These are phyloP conservation scores for Atta cephalotes DNA, from an alignment of 1,140 invertebrate genomes.

Conservation along the genomic window DNA sequence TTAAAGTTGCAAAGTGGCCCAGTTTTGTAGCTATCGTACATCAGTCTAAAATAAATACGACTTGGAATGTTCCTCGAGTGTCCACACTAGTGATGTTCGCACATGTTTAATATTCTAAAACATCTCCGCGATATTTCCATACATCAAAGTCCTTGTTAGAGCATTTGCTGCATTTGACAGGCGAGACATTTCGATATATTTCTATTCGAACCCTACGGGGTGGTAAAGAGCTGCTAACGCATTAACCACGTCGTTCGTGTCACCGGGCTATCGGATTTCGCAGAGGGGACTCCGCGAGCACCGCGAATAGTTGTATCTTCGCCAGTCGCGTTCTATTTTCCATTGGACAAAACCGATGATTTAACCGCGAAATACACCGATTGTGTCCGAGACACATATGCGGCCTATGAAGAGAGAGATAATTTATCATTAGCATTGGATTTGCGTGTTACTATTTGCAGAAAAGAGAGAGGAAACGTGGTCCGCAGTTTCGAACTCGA, in stretches of 20 bases:
- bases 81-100: background rate
- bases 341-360: conserved; percentile 25
- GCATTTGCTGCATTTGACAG: conserved; percentile 41
- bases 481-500: background rate
- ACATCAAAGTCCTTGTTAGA: background rate
- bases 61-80: background rate
- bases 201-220: background rate
- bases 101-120: background rate
- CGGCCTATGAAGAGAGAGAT: background rate
- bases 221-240: conserved; percentile 19
- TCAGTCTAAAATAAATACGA: background rate
- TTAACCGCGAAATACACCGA: conserved; percentile 16
- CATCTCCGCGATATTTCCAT: conserved; percentile 9
- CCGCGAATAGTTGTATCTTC: conserved; percentile 11
- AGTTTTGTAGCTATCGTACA: background rate
- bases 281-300: conserved; percentile 5
- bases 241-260: conserved; percentile 33
- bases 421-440: background rate
- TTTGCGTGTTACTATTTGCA: background rate
- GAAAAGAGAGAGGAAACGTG: background rate
- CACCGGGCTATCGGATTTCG: background rate
- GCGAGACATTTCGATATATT: conserved; percentile 46
- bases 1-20: background rate
- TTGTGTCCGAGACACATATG: background rate
- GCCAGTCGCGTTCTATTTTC: conserved; percentile 13